phyloP scores from a whole-genome alignment of 2,113 vertebrate species.

The Anas platyrhynchos region DNA sequence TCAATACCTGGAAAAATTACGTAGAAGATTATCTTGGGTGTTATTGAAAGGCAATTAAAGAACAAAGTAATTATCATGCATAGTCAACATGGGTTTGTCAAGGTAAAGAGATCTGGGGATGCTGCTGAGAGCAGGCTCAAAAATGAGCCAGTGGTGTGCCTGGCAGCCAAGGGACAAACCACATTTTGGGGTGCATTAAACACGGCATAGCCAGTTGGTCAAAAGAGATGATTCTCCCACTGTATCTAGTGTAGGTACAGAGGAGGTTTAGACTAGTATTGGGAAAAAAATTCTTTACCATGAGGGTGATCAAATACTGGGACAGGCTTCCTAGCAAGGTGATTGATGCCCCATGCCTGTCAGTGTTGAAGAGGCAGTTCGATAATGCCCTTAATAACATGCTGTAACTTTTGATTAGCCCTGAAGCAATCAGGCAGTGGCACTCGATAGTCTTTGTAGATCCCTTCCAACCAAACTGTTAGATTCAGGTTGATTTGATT shows the following conservation, averaged over 20 bases:
- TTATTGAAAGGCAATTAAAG: background rate
- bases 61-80: background rate
- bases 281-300: no score
- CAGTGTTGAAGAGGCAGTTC: no score
- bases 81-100: background rate
- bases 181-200: background rate
- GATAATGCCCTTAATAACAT: no score
- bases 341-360: no score
- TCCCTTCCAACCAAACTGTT: no score
- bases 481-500: no score
- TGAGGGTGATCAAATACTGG: no score
- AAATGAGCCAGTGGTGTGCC: background rate
- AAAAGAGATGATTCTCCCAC: background rate
- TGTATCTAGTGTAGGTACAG: background rate
- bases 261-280: no score
- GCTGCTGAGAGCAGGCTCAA: background rate
- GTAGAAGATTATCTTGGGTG: background rate
- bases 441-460: no score
- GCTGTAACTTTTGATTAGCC: no score
- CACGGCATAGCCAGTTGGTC: background rate
- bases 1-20: background rate
- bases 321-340: no score
- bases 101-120: background rate
- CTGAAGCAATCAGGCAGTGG: no score
- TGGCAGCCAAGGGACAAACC: background rate